Evolutionary conservation across 2,113 vertebrate species (phyloP).

Genomic region (Riparia riparia): DNA sequence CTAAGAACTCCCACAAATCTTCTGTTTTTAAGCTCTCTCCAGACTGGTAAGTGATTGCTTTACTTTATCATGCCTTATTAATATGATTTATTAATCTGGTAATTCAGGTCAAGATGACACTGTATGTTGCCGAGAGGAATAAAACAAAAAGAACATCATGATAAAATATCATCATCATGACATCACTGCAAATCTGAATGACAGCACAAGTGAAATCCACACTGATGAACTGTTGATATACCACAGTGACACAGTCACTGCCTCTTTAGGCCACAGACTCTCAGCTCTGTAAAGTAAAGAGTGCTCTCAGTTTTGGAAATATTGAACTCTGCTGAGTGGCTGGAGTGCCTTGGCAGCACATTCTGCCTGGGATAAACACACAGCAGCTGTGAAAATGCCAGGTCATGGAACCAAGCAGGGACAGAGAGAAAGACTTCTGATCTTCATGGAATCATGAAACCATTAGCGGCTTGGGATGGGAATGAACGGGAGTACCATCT

Average conservation of each 20-base stretch:
- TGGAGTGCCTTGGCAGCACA: not conserved
- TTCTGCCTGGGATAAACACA: too few relatives aligned
- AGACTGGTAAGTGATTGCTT: not conserved
- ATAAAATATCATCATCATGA: not conserved
- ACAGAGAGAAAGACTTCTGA: not conserved
- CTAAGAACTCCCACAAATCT: not conserved
- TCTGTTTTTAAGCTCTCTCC: not conserved
- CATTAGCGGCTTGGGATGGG: not conserved
- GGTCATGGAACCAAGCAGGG: not conserved
- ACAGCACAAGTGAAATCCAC: not conserved
- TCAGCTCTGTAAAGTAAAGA: not conserved
- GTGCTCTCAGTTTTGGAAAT: not conserved
- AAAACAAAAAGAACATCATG: not conserved
- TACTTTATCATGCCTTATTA: not conserved
- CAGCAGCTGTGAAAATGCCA: not conserved
- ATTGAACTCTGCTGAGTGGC: not conserved
- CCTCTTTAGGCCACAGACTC: not conserved
- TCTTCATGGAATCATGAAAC: not conserved
- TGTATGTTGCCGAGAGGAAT: not conserved
- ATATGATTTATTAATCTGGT: constrained; percentile 17
- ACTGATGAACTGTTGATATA: accelerated
- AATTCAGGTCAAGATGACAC: not conserved
- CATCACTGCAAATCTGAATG: not conserved
- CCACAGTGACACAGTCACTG: not conserved
- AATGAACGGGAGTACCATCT: not conserved